Evolutionary conservation across 2,888 invertebrate genomes (phyloP).

Genomic region (Hyposoter didymator): DNA sequence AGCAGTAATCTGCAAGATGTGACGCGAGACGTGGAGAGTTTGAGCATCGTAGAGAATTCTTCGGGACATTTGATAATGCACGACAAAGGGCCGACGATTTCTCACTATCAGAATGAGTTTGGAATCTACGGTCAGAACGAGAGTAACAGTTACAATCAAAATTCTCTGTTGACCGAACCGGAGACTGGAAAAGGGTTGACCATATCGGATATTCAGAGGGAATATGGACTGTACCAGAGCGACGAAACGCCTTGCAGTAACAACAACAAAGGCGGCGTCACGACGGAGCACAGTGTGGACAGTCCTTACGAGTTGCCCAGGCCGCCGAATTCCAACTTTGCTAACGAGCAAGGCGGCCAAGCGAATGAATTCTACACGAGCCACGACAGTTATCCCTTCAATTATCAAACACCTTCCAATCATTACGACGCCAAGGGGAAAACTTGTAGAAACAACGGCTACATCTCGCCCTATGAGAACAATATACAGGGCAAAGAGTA

Average conservation of each 20-base stretch:
- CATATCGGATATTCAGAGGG: conserved; percentile 73
- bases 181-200: conserved; percentile 69
- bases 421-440: conserved; percentile 76
- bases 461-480: conserved; percentile 76
- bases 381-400: conserved; percentile 75
- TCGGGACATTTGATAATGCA: conserved; percentile 18
- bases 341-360: conserved; percentile 70
- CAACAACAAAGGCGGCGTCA: conserved; percentile 70
- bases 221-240: conserved; percentile 73
- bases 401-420: conserved; percentile 80
- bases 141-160: conserved; percentile 71
- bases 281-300: conserved; percentile 66
- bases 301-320: conserved; percentile 77
- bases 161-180: conserved; percentile 68
- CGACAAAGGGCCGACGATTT: conserved; percentile 73
- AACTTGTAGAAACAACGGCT: conserved; percentile 77
- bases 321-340: conserved; percentile 72
- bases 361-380: conserved; percentile 72
- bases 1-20: conserved; percentile 81
- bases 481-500: conserved; percentile 72
- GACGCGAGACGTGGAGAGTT: conserved; percentile 73
- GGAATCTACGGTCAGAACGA: conserved; percentile 71
- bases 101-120: conserved; percentile 76
- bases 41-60: conserved; percentile 68
- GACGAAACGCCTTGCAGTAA: conserved; percentile 71